Evolutionary conservation across 2,797 vertebrate species (phyloP).

Genomic region (Parambassis ranga): DNA sequence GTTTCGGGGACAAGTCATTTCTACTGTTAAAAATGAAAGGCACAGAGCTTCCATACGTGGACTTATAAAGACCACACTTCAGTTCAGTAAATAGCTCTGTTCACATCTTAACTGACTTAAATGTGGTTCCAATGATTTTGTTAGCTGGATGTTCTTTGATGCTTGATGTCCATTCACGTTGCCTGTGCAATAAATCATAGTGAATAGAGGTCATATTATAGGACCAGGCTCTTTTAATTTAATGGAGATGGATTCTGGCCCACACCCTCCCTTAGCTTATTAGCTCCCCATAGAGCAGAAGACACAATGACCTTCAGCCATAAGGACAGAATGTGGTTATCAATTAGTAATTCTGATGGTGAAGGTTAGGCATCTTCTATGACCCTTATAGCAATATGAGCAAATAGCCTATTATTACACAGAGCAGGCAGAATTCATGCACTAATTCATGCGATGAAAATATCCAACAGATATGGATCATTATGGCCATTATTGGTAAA

Average conservation of each 20-base stretch:
- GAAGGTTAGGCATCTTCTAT: conserved; percentile 16
- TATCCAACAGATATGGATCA: conserved; percentile 3
- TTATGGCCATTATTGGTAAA: conserved; percentile 18
- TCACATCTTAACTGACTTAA: conserved; percentile 40
- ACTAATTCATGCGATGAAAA: background rate
- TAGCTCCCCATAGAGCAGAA: conserved; percentile 37
- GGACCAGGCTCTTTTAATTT: conserved; percentile 57
- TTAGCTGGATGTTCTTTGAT: conserved; percentile 53
- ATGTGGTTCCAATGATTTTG: conserved; percentile 51
- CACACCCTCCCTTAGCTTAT: conserved; percentile 41
- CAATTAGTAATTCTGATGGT: conserved; percentile 40
- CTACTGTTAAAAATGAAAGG: conserved; percentile 19
- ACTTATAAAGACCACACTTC: conserved; percentile 12
- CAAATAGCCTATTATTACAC: conserved; percentile 9
- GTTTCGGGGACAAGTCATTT: background rate
- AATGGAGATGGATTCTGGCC: conserved; percentile 69
- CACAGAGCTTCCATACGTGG: background rate
- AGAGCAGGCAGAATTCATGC: conserved; percentile 2
- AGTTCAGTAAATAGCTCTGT: conserved; percentile 37
- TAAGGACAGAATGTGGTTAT: conserved; percentile 39
- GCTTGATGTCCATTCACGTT: conserved; percentile 58
- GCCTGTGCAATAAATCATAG: conserved; percentile 52
- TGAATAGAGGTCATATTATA: conserved; percentile 54
- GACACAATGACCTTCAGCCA: conserved; percentile 52
- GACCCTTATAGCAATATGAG: conserved; percentile 10